Evolutionary conservation across 2,888 invertebrate genomes (phyloP).

Genomic region (Nomada ruficornis): DNA sequence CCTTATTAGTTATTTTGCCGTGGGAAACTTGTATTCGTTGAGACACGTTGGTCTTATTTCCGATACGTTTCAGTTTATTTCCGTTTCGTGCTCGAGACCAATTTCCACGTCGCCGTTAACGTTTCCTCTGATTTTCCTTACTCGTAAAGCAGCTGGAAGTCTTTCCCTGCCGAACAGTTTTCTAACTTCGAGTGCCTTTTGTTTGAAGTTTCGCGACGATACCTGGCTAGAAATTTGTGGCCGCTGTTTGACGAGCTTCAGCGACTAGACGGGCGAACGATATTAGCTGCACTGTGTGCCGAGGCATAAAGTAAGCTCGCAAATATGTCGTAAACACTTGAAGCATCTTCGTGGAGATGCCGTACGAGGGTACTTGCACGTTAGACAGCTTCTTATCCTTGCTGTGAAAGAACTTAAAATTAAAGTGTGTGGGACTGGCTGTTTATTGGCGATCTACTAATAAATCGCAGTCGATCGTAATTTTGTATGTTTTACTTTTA

Average conservation of each 20-base stretch:
- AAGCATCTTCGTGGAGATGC: conserved; percentile 1
- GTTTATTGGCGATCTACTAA: neutral
- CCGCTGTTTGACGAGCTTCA: conserved; percentile 27
- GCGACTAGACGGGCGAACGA: conserved; percentile 21
- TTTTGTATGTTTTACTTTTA: too few species aligned
- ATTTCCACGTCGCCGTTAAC: conserved; percentile 19
- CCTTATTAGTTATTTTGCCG: neutral
- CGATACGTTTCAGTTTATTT: conserved; percentile 19
- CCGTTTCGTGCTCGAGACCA: neutral
- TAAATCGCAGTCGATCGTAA: neutral
- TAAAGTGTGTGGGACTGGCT: neutral
- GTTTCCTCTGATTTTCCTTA: neutral
- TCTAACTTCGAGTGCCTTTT: neutral
- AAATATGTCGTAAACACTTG: conserved; percentile 59
- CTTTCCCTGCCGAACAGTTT: neutral
- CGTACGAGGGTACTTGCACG: conserved; percentile 14
- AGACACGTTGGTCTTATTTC: neutral
- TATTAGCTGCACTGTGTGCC: conserved; percentile 33
- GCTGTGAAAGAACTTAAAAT: conserved; percentile 8
- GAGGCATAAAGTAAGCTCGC: conserved; percentile 26
- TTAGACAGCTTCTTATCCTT: conserved; percentile 24
- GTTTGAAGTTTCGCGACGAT: conserved; percentile 20
- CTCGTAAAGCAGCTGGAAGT: neutral
- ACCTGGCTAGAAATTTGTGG: conserved; percentile 30
- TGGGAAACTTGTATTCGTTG: neutral